Conservation (phyloP, 2,113 vertebrate genomes). For the Xyrauchen texanus region DNA sequence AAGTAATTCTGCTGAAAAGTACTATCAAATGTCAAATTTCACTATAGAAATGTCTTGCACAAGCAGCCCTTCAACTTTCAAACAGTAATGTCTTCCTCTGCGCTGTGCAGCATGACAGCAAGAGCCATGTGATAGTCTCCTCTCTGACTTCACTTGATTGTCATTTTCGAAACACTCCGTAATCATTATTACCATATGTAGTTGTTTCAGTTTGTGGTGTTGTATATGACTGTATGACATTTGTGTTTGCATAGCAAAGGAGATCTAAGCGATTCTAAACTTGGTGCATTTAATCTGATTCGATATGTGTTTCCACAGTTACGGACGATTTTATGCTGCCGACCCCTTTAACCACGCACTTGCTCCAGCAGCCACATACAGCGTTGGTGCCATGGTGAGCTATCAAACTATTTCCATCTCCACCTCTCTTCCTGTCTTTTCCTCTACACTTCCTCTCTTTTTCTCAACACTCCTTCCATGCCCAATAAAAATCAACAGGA, state of each 20-base stretch:
- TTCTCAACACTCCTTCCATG: neutral
- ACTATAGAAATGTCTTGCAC: conserved; percentile 34
- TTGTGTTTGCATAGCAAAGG: conserved; percentile 7
- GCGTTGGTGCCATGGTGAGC: conserved; percentile 98
- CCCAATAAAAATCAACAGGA: too few relatives aligned
- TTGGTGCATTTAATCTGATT: neutral
- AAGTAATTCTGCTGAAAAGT: too few relatives aligned
- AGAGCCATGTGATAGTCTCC: conserved; percentile 41
- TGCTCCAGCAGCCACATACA: conserved; percentile 98
- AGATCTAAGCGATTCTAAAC: neutral
- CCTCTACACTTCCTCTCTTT: conserved; percentile 28
- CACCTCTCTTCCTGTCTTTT: conserved; percentile 30
- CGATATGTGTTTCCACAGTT: conserved; percentile 81
- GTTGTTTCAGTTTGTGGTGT: conserved; percentile 39
- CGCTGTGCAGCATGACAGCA: conserved; percentile 53
- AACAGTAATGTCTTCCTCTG: conserved; percentile 31
- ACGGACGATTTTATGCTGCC: conserved; percentile 99
- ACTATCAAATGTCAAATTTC: too few relatives aligned
- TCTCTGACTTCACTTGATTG: conserved; percentile 47
- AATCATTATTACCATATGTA: conserved; percentile 18
- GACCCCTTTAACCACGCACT: conserved; percentile 99
- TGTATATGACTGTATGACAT: conserved; percentile 34
- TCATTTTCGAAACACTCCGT: neutral
- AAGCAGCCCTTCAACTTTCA: conserved; percentile 32
- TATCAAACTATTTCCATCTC: conserved; percentile 35